Conservation (phyloP, 2,888 invertebrate species). For the Drosophila pegasa region DNA sequence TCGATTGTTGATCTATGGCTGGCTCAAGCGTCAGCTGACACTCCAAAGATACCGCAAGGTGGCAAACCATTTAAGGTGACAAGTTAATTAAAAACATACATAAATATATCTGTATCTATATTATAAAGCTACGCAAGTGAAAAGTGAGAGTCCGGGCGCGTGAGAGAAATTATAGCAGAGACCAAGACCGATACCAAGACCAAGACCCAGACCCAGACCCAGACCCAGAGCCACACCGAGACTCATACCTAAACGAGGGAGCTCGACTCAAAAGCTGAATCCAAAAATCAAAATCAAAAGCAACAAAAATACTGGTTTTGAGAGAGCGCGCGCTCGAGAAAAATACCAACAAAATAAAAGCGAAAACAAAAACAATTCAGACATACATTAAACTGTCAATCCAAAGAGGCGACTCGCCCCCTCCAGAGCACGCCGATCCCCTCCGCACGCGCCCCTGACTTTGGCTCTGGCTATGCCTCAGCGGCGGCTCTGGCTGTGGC, state of each 20-base stretch:
- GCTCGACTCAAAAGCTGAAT: slow-evolving; percentile 2
- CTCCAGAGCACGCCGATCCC: not conserved
- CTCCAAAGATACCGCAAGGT: slow-evolving; percentile 37
- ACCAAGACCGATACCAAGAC: slow-evolving; percentile 31
- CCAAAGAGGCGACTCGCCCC: slow-evolving; percentile 30
- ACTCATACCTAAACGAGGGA: slow-evolving; percentile 21
- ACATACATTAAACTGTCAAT: slow-evolving; percentile 59
- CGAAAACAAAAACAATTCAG: slow-evolving; percentile 37
- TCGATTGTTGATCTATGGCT: slow-evolving; percentile 1
- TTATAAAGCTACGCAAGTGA: slow-evolving; percentile 26
- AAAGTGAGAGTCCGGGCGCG: slow-evolving; percentile 77
- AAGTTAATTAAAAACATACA: slow-evolving; percentile 54
- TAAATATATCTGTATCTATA: slow-evolving; percentile 15
- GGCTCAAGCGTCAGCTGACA: not conserved
- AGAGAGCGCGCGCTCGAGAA: slow-evolving; percentile 22
- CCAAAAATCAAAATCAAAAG: slow-evolving; percentile 18
- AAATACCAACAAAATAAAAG: slow-evolving; percentile 10
- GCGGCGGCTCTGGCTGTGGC: slow-evolving; percentile 16
- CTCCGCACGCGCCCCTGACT: slow-evolving; percentile 3
- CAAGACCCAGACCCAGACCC: slow-evolving; percentile 27
- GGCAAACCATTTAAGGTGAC: slow-evolving; percentile 52
- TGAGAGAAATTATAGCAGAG: slow-evolving; percentile 74
- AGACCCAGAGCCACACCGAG: slow-evolving; percentile 1
- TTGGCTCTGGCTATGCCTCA: slow-evolving; percentile 18
- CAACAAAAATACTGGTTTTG: slow-evolving; percentile 68